Conservation (phyloP, 2,888 invertebrate species). For the Chloroclystis v-ata region DNA sequence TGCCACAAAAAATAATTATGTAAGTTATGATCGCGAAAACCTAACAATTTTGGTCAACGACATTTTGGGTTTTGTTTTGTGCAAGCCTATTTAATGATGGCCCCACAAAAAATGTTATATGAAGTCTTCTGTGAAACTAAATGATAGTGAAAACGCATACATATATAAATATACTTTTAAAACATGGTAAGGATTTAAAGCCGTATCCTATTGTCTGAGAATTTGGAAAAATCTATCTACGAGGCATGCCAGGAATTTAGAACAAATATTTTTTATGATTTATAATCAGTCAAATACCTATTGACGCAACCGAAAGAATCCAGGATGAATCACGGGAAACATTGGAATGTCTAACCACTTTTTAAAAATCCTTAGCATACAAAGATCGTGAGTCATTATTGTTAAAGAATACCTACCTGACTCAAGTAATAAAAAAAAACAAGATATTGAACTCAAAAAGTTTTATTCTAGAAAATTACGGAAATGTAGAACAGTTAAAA, state of each 20-base stretch:
- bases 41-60: not conserved
- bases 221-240: no score
- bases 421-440: no score
- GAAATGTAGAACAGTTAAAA: not conserved
- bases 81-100: no score
- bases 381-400: constrained; percentile 50
- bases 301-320: constrained; percentile 27
- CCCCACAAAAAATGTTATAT: no score
- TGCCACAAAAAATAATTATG: not conserved
- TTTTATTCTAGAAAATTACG: not conserved
- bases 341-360: constrained; percentile 48
- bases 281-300: no score
- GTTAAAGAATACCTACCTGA: not conserved
- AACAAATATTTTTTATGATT: no score
- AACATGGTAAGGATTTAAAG: no score
- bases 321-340: constrained; percentile 46
- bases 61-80: not conserved
- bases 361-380: constrained; percentile 42
- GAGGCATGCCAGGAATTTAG: no score
- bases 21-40: not conserved
- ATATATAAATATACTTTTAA: no score
- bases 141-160: no score
- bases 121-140: no score
- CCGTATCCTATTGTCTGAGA: no score
- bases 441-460: not conserved